Evolutionary conservation across 2,113 vertebrate species (phyloP), one percentile per base, ranked within the genome.

Genomic region (Merops nubicus): DNA sequence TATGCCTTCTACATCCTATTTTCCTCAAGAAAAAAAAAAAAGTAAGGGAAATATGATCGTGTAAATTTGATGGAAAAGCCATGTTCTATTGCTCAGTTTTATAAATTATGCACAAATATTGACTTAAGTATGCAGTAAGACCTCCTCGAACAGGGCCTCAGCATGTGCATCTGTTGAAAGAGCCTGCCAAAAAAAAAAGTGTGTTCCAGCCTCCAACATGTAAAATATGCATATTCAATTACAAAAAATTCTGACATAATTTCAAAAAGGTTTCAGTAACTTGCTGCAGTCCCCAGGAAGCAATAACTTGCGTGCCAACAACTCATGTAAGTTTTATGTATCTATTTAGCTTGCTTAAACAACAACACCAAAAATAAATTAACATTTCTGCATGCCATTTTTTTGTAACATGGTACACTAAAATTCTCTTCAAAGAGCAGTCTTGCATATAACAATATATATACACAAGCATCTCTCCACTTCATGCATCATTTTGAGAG

Each of bases 81-180:
- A 50, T 96, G 93, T 85, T 94, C 74, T n/a, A 25, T 45, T 50
- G 36, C 42, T 88, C 42, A 79, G 62, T 82, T 95, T 93, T 91
- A 91, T 96, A 92, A 96, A 94, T 96, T 97, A 94, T 96, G 85
- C 69, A 95, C 85, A 96, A 96, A 93, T 96, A 95, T 95, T 96
- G 92, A 96, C 85, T 95, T 92, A 88, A 1, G 47, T 79, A 94
- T 96, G 77, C 74, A 90, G 64, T 60, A 91, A 95, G 74, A 96
- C 89, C 84, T 94, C 88, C 91, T 50, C 93, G 93, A 96, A 91
- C 22, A 91, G 40, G n/a, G 85, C 91, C 72, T 45, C 82, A 84
- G 80, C 57, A 60, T 63, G 34, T 92, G 63, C 90, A 94, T 96
- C 96, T 96, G 86, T 80, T 96, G 67, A 82, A 96, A 76, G 16